Evolutionary conservation across 2,888 invertebrate species (phyloP).

Genomic region (Brachypalpus laphriformis): DNA sequence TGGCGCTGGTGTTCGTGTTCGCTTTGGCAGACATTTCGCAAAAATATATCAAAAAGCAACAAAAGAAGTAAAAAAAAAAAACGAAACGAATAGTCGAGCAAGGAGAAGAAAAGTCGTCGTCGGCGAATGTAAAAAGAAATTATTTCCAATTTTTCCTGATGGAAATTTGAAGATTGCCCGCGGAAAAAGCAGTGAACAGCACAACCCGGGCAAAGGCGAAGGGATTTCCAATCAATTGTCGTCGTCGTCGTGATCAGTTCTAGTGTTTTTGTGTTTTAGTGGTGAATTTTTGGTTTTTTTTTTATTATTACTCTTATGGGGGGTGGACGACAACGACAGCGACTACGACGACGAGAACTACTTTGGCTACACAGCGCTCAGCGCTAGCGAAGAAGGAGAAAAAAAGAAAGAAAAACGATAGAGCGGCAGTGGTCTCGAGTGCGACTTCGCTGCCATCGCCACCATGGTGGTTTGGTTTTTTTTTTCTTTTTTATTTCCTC

Average conservation of each 20-base stretch:
- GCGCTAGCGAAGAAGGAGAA: slow-evolving; percentile 46
- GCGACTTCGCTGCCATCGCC: slow-evolving; percentile 61
- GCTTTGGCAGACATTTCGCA: slow-evolving; percentile 74
- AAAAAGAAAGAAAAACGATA: slow-evolving; percentile 63
- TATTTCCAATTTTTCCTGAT: slow-evolving; percentile 50
- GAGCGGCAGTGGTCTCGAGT: slow-evolving; percentile 58
- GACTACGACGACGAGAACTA: background rate
- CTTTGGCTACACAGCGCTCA: slow-evolving; percentile 22
- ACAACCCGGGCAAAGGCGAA: slow-evolving; percentile 26
- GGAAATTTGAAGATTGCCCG: slow-evolving; percentile 56
- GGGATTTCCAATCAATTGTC: slow-evolving; percentile 42
- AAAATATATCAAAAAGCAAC: slow-evolving; percentile 63
- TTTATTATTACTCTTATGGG: slow-evolving; percentile 56
- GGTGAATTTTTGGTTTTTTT: slow-evolving; percentile 50
- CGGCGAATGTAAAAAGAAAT: slow-evolving; percentile 57
- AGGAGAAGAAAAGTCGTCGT: slow-evolving; percentile 48
- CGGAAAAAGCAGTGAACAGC: slow-evolving; percentile 36
- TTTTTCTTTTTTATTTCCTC: slow-evolving; percentile 19
- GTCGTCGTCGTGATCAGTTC: slow-evolving; percentile 16
- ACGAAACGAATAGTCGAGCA: background rate
- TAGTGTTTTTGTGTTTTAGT: slow-evolving; percentile 62
- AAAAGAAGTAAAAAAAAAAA: slow-evolving; percentile 39
- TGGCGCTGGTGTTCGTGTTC: slow-evolving; percentile 70
- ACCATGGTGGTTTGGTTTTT: slow-evolving; percentile 70
- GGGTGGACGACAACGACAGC: slow-evolving; percentile 60